phyloP scores from a whole-genome alignment of 2,797 vertebrate species.

The Protonibea diacanthus region DNA sequence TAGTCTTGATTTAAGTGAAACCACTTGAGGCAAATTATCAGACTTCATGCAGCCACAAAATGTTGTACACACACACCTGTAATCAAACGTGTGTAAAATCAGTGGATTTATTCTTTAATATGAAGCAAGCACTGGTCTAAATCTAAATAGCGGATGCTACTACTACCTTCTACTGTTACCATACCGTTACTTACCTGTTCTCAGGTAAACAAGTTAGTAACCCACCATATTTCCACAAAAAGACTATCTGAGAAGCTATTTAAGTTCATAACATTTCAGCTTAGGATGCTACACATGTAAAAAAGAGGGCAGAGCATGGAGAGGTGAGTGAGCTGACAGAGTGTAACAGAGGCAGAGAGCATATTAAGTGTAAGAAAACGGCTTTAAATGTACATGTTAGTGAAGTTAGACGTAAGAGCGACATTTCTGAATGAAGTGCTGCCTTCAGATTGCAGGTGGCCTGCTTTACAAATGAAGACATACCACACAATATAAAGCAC shows the following conservation, averaged over 20 bases:
- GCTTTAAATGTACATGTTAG: background rate
- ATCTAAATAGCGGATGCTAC: background rate
- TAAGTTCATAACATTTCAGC: background rate
- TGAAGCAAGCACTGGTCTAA: background rate
- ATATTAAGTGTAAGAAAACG: background rate
- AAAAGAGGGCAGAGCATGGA: background rate
- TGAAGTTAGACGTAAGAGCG: background rate
- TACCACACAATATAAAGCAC: background rate
- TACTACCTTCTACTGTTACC: background rate
- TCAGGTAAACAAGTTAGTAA: background rate
- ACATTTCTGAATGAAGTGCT: slow-evolving; percentile 15
- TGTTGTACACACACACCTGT: too few species aligned
- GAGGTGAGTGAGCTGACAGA: background rate
- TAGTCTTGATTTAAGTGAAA: too few species aligned
- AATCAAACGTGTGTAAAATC: background rate
- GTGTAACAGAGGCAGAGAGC: background rate
- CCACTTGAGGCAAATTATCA: background rate
- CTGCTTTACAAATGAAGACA: slow-evolving; percentile 33
- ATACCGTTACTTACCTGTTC: too few species aligned
- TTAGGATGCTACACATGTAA: slow-evolving; percentile 8
- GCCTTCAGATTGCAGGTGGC: slow-evolving; percentile 30
- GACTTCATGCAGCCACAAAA: background rate
- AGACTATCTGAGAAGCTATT: background rate
- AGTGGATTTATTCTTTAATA: background rate
- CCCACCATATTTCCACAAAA: background rate